These are phyloP conservation scores for Calameuta pallipes DNA, from an alignment of 2,888 invertebrate genomes.

Conservation along the genomic window DNA sequence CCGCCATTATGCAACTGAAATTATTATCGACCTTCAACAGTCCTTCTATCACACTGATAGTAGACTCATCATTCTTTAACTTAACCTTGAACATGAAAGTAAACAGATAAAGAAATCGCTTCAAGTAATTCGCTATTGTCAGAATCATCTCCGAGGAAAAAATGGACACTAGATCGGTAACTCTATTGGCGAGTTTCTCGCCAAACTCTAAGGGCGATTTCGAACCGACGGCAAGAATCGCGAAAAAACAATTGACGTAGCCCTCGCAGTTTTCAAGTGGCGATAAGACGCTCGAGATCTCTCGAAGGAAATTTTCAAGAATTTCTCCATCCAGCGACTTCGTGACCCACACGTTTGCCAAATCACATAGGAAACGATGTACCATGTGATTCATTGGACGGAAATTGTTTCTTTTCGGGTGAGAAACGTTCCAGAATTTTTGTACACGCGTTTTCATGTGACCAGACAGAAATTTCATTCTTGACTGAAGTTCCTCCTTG, in stretches of 20 bases:
- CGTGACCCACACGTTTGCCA: neutral
- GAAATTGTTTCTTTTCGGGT: constrained; percentile 10
- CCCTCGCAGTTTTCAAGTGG: constrained; percentile 34
- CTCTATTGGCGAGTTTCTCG: constrained; percentile 11
- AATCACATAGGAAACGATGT: neutral
- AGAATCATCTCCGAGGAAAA: constrained; percentile 18
- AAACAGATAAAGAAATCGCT: neutral
- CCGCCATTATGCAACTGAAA: constrained; percentile 24
- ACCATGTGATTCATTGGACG: constrained; percentile 33
- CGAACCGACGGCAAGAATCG: constrained; percentile 9
- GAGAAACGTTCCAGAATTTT: constrained; percentile 31
- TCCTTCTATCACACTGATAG: constrained; percentile 20
- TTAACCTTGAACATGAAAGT: neutral
- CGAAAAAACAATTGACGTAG: constrained; percentile 33
- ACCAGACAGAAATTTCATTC: constrained; percentile 26
- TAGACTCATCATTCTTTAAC: neutral
- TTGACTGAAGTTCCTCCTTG: constrained; percentile 20
- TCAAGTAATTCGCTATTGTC: neutral
- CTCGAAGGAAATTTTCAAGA: constrained; percentile 26
- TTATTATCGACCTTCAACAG: constrained; percentile 15
- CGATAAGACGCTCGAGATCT: constrained; percentile 24
- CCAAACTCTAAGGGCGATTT: constrained; percentile 16
- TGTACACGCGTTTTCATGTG: constrained; percentile 23
- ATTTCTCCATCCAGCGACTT: constrained; percentile 8
- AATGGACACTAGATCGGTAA: constrained; percentile 20